Evolutionary conservation across 2,113 vertebrate species (phyloP).

Genomic region (Halcyon senegalensis): DNA sequence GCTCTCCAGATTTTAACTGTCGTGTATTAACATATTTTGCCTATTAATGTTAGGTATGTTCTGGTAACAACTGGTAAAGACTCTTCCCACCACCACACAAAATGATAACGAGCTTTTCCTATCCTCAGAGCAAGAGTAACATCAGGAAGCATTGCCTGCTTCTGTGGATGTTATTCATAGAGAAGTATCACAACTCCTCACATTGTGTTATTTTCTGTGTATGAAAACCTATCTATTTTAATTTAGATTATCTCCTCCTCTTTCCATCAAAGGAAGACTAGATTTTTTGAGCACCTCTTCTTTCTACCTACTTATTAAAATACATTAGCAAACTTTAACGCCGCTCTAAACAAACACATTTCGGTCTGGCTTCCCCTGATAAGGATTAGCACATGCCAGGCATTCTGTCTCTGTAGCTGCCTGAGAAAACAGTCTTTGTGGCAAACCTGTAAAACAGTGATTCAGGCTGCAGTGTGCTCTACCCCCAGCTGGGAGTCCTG

Average conservation of each 20-base stretch:
- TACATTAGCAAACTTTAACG: not conserved
- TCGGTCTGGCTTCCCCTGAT: constrained; percentile 18
- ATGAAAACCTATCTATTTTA: not conserved
- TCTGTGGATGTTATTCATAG: not conserved
- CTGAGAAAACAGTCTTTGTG: not conserved
- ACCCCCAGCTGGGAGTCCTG: not conserved
- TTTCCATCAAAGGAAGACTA: not conserved
- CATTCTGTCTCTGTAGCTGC: not conserved
- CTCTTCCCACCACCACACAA: not conserved
- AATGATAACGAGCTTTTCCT: not conserved
- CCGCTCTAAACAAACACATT: not conserved
- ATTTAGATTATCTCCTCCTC: constrained; percentile 15
- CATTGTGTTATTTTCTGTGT: not conserved
- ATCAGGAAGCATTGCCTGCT: not conserved
- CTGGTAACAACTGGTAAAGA: not conserved
- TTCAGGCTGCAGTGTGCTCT: not conserved
- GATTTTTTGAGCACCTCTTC: not conserved
- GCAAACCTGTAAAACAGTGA: not conserved
- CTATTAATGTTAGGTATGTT: not conserved
- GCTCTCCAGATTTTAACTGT: not conserved
- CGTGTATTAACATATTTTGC: not conserved
- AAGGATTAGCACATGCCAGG: constrained; percentile 11
- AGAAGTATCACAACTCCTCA: not conserved
- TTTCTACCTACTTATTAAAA: constrained; percentile 10
- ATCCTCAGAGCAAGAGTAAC: not conserved